Percentiles rank a stretch among this genome's conserved stretches.
phyloP scores from a whole-genome alignment of 2,113 vertebrate species.

The Rhegmatorhina hoffmannsi region DNA sequence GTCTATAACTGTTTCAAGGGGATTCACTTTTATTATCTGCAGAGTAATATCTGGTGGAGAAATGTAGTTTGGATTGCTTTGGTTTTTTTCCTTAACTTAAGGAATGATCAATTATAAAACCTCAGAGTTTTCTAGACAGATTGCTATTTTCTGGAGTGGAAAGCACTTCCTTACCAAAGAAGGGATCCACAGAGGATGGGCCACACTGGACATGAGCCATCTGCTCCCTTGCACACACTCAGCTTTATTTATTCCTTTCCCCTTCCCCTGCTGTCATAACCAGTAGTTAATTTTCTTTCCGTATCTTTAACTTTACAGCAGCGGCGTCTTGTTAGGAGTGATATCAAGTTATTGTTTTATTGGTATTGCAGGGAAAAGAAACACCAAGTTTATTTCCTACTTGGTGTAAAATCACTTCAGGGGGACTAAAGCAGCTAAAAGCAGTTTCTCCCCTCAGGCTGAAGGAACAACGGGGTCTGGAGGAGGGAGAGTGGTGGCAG shows the following conservation, averaged over 20 bases:
- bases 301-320: conserved; percentile 5
- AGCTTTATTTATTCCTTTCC: neutral
- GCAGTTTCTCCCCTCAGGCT: fast-evolving
- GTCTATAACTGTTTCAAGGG: neutral
- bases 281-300: conserved; percentile 45
- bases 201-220: neutral
- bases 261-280: conserved; percentile 1
- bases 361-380: neutral
- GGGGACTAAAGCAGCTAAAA: fast-evolving
- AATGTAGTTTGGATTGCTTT: neutral
- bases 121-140: neutral
- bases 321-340: neutral
- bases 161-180: neutral
- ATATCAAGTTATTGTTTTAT: conserved; percentile 39
- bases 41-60: neutral
- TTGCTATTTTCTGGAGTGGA: neutral
- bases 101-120: neutral
- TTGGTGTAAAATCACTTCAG: neutral
- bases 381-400: conserved; percentile 1
- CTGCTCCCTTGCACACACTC: neutral
- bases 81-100: neutral
- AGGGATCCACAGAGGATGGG: neutral
- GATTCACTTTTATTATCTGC: neutral
- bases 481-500: neutral
- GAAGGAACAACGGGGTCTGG: neutral